Conservation (phyloP, 1,140 invertebrate genomes). For the Mactra quadrangularis region DNA sequence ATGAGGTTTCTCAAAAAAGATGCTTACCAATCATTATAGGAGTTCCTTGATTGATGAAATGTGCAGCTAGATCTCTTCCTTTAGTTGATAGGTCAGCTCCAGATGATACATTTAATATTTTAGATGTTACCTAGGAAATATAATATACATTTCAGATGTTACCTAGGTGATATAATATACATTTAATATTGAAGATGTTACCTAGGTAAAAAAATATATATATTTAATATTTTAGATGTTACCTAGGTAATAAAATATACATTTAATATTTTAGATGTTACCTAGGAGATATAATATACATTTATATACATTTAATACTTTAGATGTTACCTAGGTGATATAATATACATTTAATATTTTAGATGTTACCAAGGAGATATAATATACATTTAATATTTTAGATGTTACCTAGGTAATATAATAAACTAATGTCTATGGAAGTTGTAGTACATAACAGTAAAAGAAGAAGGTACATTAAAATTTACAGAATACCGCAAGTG, state of each 20-base stretch:
- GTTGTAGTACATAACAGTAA: too few relatives aligned
- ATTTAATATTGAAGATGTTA: constrained; percentile 93
- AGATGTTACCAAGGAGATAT: constrained; percentile 88
- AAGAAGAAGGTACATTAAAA: too few relatives aligned
- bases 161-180: too few relatives aligned
- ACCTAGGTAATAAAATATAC: constrained; percentile 94
- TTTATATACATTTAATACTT: constrained; percentile 92
- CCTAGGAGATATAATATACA: too few relatives aligned
- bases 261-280: constrained; percentile 93
- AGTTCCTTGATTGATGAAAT: constrained; percentile 96
- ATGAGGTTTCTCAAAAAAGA: too few relatives aligned
- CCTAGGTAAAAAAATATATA: too few relatives aligned
- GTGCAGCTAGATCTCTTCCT: constrained; percentile 91
- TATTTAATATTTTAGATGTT: constrained; percentile 89
- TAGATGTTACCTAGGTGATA: constrained; percentile 92
- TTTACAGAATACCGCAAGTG: too few relatives aligned
- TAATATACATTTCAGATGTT: too few relatives aligned
- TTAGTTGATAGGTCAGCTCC: constrained; percentile 93
- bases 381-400: too few relatives aligned
- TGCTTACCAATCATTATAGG: constrained; percentile 97
- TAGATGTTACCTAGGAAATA: constrained; percentile 89
- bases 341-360: constrained; percentile 93
- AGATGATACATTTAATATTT: constrained; percentile 92
- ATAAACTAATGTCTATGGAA: too few relatives aligned
- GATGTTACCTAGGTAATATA: too few relatives aligned